Evolutionary conservation across 2,113 vertebrate species (phyloP).

Genomic region (Boleophthalmus pectinirostris): DNA sequence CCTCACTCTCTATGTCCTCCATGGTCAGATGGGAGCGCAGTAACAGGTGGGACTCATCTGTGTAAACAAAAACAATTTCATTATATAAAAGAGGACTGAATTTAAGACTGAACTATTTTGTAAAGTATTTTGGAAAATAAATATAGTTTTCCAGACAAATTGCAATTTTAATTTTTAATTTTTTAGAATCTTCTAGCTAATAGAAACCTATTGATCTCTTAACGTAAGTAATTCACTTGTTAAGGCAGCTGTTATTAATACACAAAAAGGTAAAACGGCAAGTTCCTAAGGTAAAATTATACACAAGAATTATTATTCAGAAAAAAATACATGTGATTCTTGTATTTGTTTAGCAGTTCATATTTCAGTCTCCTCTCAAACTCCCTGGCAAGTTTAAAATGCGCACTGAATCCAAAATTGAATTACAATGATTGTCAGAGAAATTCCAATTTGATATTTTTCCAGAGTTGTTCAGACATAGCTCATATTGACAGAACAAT

Average conservation of each 20-base stretch:
- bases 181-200: background rate
- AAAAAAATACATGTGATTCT: background rate
- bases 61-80: background rate
- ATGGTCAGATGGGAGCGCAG: conserved; percentile 73
- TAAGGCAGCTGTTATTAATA: background rate
- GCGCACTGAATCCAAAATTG: background rate
- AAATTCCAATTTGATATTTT: background rate
- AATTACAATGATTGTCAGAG: background rate
- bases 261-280: background rate
- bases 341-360: background rate
- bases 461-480: background rate
- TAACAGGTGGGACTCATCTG: conserved; percentile 76
- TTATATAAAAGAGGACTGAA: background rate
- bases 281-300: background rate
- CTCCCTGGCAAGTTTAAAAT: background rate
- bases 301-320: too few relatives aligned
- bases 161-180: conserved; percentile 2
- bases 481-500: background rate
- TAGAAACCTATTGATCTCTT: background rate
- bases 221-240: background rate
- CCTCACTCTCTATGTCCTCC: conserved; percentile 76
- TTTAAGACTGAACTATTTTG: background rate
- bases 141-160: background rate
- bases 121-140: background rate
- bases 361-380: background rate